Percentiles rank a stretch among this genome's conserved stretches.
Evolutionary conservation across 2,888 invertebrate genomes (phyloP).

Genomic region (Strigamia transsilvanica): DNA sequence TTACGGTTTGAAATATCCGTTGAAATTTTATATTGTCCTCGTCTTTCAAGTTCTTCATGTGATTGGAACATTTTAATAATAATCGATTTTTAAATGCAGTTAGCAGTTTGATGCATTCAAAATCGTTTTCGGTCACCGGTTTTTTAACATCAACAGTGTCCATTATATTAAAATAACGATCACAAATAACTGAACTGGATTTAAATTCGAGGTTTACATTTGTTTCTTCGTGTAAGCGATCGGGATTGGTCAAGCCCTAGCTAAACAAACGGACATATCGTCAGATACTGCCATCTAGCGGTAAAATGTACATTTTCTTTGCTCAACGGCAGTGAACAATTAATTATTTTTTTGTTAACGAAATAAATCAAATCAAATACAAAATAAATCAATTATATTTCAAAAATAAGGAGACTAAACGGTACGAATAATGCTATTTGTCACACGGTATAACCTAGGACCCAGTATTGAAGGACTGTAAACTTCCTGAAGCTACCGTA

Average conservation of each 20-base stretch:
- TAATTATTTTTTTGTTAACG: too few relatives aligned
- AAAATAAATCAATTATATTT: background rate
- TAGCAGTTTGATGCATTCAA: background rate
- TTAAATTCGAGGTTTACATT: background rate
- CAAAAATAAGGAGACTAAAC: background rate
- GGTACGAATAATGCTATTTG: background rate
- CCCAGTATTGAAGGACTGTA: too few relatives aligned
- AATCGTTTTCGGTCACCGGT: background rate
- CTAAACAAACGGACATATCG: too few relatives aligned
- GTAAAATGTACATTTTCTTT: background rate
- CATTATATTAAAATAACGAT: background rate
- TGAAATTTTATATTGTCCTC: background rate
- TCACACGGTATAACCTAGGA: too few relatives aligned
- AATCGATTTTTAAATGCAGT: background rate
- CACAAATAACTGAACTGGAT: background rate
- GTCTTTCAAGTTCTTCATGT: background rate
- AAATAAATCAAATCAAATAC: background rate
- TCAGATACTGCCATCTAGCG: background rate
- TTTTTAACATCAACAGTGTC: background rate
- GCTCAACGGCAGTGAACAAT: too few relatives aligned
- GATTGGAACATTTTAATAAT: background rate
- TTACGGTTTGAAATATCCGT: background rate
- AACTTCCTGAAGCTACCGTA: too few relatives aligned
- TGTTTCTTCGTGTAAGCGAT: background rate
- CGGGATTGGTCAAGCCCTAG: background rate